Percentiles rank a stretch among this genome's conserved stretches.
phyloP scores from a whole-genome alignment of 1,140 invertebrate genomes.

The Coptotermes formosanus region DNA sequence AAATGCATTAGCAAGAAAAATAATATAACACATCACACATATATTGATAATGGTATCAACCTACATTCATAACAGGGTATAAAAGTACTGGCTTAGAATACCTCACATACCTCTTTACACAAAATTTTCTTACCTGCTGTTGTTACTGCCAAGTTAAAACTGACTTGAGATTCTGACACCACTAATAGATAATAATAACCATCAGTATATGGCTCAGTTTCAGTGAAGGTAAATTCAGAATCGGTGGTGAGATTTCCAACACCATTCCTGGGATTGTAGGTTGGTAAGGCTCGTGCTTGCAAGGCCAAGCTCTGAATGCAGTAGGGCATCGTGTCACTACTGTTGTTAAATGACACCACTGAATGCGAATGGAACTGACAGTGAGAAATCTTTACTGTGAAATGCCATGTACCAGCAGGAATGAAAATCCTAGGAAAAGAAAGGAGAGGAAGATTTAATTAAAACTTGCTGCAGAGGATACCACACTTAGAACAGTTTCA shows the following conservation, averaged over 20 bases:
- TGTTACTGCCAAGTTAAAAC: constrained; percentile 49
- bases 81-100: background rate
- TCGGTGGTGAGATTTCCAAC: constrained; percentile 45
- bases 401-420: constrained; percentile 51
- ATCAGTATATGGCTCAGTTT: constrained; percentile 53
- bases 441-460: no score
- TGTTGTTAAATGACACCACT: constrained; percentile 38
- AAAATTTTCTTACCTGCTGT: constrained; percentile 45
- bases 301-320: constrained; percentile 50
- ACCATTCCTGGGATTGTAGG: constrained; percentile 43
- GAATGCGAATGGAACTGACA: constrained; percentile 46
- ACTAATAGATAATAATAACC: constrained; percentile 57
- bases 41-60: background rate
- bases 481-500: no score
- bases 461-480: no score
- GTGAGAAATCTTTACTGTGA: constrained; percentile 50
- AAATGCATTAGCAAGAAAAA: background rate
- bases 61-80: background rate
- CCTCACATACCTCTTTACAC: background rate
- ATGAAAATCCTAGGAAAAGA: constrained; percentile 52
- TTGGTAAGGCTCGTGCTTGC: constrained; percentile 48
- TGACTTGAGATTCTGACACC: constrained; percentile 49
- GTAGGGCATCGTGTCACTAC: constrained; percentile 34
- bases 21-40: background rate
- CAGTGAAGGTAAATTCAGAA: constrained; percentile 46